Conservation (phyloP, 2,888 invertebrate genomes). For the Poecilobothrus nobilitatus region DNA sequence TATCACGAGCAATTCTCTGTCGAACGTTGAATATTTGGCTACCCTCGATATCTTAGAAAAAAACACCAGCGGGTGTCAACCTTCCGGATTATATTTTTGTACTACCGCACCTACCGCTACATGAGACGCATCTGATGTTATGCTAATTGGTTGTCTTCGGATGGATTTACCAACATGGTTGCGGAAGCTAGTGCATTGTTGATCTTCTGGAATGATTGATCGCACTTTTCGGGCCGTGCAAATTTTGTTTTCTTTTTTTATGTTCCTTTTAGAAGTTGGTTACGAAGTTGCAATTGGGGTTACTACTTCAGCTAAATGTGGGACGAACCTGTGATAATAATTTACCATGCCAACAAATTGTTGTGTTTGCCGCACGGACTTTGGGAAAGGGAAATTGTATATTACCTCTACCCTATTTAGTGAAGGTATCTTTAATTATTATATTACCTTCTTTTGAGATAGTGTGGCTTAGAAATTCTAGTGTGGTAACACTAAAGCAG, state of each 20-base stretch:
- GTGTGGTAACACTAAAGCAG: background rate
- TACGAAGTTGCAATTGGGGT: background rate
- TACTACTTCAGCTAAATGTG: slow-evolving; percentile 10
- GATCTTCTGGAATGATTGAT: background rate
- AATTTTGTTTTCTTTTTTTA: slow-evolving; percentile 9
- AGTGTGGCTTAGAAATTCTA: slow-evolving; percentile 7
- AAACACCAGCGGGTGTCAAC: slow-evolving; percentile 27
- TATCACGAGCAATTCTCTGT: slow-evolving; percentile 28
- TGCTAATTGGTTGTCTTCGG: background rate
- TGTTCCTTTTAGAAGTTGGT: background rate
- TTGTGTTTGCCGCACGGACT: slow-evolving; percentile 11
- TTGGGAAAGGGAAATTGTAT: slow-evolving; percentile 8
- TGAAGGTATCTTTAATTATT: too few species aligned
- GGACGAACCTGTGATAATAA: slow-evolving; percentile 13
- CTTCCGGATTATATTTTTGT: slow-evolving; percentile 22
- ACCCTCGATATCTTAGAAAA: slow-evolving; percentile 27
- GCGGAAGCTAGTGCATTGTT: slow-evolving; percentile 8
- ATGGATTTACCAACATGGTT: slow-evolving; percentile 17
- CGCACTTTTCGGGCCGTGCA: background rate
- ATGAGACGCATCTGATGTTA: slow-evolving; percentile 23
- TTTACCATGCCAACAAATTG: slow-evolving; percentile 14
- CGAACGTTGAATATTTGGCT: slow-evolving; percentile 29
- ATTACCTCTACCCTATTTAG: background rate
- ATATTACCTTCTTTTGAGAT: background rate
- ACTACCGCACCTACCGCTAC: slow-evolving; percentile 26